Evolutionary conservation across 53 echinoderm and acorn worm species (phyloP), one percentile per base, ranked within the genome.

Genomic region (Hippasteria phrygiana): DNA sequence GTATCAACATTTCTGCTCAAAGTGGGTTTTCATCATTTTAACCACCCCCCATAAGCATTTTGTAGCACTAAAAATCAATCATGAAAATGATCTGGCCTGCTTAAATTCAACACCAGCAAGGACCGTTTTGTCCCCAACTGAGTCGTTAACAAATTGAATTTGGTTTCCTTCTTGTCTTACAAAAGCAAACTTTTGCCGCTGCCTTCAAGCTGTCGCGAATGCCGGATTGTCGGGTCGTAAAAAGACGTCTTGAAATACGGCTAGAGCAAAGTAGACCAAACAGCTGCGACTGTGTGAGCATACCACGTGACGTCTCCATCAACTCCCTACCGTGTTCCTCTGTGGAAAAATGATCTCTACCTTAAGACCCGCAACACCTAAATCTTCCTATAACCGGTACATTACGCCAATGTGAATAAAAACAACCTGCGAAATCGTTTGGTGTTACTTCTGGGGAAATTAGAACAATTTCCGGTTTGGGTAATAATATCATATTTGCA

Each of bases 391-490:
- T 37, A 42, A 42, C 43, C 72, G 41, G 20, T 72, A 72, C 20
- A 39, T 72, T 41, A 42, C 72, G 42, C 59, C 59, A 24, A 59
- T 59, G 74, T 46, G 33, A 20, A 27, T 20, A 20, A 45, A 75
- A 20, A 80, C 29, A 67, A 67, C 42, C 40, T 83, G 83, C n/a
- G 32, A 47, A 83, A 83, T 66, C 83, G 67, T 66, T 83, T 65
- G 83, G 66, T 67, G 46, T 32, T 67, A 83, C 83, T 65, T 43
- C 45, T 1, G 83, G 48, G 83, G 66, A 83, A 83, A 83, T 83
- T 83, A 83, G 65, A 46, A 83, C 83, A 83, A 83, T 83, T 83
- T 83, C 83, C 83, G 83, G 83, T 83, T 63, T 66, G 27, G 67
- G 65, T 83, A 65, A 65, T 66, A 83, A 83, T 59, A 83, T 83